Conservation (phyloP, 2,797 vertebrate genomes). For the Sylvilagus floridanus region DNA sequence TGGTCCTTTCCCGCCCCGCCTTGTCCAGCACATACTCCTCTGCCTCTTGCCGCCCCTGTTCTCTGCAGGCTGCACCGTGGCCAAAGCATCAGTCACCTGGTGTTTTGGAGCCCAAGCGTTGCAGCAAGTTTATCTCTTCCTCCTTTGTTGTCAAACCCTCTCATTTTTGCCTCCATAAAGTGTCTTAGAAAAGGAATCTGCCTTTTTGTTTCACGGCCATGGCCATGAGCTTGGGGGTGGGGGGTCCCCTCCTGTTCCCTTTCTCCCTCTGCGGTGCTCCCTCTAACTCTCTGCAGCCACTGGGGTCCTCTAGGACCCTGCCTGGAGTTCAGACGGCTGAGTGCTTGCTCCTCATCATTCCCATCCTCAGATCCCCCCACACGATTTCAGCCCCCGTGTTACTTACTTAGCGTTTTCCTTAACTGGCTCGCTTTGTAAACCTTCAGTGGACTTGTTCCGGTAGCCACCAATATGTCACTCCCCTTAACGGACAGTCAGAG, state of each 20-base stretch:
- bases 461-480: not conserved
- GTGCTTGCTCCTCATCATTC: not conserved
- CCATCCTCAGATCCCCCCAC: fast-evolving
- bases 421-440: not conserved
- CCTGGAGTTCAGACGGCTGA: not conserved
- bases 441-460: not conserved
- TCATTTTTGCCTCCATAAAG: not conserved
- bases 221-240: not conserved
- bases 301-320: not conserved
- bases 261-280: not conserved
- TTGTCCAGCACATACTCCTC: not conserved
- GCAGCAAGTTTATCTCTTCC: not conserved
- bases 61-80: not conserved
- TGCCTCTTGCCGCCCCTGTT: not conserved
- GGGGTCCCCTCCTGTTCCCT: not conserved
- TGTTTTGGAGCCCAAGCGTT: constrained; percentile 7
- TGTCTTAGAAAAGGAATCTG: not conserved
- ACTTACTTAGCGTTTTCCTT: not conserved
- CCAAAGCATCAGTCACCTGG: not conserved
- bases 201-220: not conserved
- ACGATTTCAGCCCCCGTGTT: not conserved
- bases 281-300: not conserved
- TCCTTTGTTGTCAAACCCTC: not conserved
- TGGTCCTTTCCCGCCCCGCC: not conserved
- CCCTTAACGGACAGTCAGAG: not conserved